Evolutionary conservation across 2,888 invertebrate genomes (phyloP), one percentile per base, ranked within the genome.

Genomic region (Fragum sueziense): DNA sequence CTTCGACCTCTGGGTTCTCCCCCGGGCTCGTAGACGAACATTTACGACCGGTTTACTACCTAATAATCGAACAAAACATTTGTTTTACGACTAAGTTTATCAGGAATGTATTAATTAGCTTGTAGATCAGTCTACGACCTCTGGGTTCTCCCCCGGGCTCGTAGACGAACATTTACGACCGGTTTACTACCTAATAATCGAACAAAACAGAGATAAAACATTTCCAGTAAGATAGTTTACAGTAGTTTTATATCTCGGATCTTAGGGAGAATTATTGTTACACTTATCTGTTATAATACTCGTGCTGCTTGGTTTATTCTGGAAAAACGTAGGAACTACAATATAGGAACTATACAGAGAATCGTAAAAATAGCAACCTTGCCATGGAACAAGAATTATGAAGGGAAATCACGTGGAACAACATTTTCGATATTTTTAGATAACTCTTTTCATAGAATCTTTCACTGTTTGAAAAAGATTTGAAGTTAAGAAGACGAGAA

Each of bases 41-140:
- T 34, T 65, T 41, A 65, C 41, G 37, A 41, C 65, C 22, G 27
- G 22, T 65, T 65, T 65, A 65, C 41, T 17, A 37, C 34, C 29
- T 37, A 41, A 37, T 65, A 65, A 65, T 65, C 34, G 37, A 20
- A 1, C n/a, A n/a, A n/a, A n/a, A 61, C 31, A 31, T 33, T 61
- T 61, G 37, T 37, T 37, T 65, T 65, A 20, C 25, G 65, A 34
- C 25, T 27, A 7, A 25, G 20, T 65, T 41, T 65, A 65, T 41
- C 27, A 27, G 25, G 11, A 25, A 4, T 27, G 41, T 37, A 65
- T 65, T 65, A 65, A 65, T 65, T 37, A 65, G 37, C 41, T 22
- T 17, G 65, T n/a, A 37, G 14, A 65, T 65, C 65, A 41, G 20
- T 22, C 65, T 65, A n/a, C 34, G 65, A 65, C 65, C 37, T 41